Percentiles rank a stretch among this genome's conserved stretches.
Evolutionary conservation across 2,888 invertebrate genomes (phyloP).

Genomic region (Cecidostiba fungosa): DNA sequence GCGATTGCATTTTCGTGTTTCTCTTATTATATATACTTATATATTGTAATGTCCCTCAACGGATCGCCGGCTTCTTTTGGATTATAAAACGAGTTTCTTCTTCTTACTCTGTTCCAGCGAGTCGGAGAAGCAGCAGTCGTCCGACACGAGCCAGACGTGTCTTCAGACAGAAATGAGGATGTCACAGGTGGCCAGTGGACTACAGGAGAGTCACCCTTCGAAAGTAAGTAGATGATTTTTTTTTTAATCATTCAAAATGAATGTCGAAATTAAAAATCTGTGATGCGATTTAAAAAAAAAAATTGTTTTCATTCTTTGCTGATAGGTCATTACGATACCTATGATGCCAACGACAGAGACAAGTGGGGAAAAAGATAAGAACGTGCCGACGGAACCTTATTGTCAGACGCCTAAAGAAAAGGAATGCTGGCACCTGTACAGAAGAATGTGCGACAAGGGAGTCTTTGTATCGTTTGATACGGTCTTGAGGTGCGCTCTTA

Average conservation of each 20-base stretch:
- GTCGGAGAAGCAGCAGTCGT: slow-evolving; percentile 43
- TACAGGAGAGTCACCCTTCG: slow-evolving; percentile 8
- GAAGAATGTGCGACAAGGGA: slow-evolving; percentile 86
- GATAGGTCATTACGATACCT: slow-evolving; percentile 7
- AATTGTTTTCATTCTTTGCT: background rate
- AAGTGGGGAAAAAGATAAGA: slow-evolving; percentile 60
- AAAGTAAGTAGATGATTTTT: slow-evolving; percentile 37
- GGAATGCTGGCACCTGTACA: slow-evolving; percentile 87
- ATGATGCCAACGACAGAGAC: slow-evolving; percentile 51
- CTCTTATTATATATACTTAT: background rate
- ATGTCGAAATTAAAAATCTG: no score
- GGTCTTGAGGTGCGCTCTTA: slow-evolving; percentile 81
- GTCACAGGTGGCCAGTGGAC: slow-evolving; percentile 21
- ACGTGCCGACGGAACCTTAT: slow-evolving; percentile 79
- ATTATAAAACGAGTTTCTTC: background rate
- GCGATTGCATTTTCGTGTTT: slow-evolving; percentile 5
- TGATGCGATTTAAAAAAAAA: no score
- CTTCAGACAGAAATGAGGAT: slow-evolving; percentile 49
- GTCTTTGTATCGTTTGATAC: slow-evolving; percentile 86
- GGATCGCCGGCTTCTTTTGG: background rate
- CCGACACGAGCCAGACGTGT: slow-evolving; percentile 30
- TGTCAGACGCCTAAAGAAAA: slow-evolving; percentile 83
- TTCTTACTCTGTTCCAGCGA: slow-evolving; percentile 13
- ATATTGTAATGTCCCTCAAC: background rate
- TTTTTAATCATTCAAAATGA: no score